Base-by-base conservation (phyloP, 2,888 invertebrate species). In the Tenthredo notha region DNA sequence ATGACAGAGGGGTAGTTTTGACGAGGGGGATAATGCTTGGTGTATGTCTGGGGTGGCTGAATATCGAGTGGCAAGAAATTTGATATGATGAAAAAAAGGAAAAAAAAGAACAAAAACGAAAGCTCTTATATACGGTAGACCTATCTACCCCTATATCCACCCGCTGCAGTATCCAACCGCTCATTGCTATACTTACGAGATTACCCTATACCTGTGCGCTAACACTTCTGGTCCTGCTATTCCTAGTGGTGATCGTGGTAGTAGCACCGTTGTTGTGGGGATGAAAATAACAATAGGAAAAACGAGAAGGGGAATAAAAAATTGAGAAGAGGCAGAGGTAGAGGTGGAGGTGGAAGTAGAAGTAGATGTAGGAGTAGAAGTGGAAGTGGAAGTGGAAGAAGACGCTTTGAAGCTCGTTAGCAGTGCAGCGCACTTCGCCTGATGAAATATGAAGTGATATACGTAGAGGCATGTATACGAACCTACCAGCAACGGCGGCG, bases 361-460 rank as follows among this genome's bases (percentile, higher is more conserved):
- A 21, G 33, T 74, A 10, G 43, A 74, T 21, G 50, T 77, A 15
- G 77, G 54, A 77, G 77, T 77, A 4, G 47, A 75, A 50, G 47
- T 50, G 18, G 54, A 77, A 77, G 77, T 54, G 40, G 77, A 77
- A 77, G 80, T 61, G 61, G 80, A 61, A 58, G 80, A 80, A 58
- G 61, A 80, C 80, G 80, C 80, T 80, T 80, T 80, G 61, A 80
- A 80, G 80, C 80, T 80, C 80, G 80, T 80, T 80, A 80, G 80
- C 80, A 61, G 61, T 37, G 80, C 80, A 80, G 80, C 61, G 80
- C 80, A 80, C 80, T 80, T 80, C 80, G 40, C 58, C 80, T 80
- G 80, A 80, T 80, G 80, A 80, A 80, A 80, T 58, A 80, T 80
- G 58, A 80, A 61, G 80, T 61, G 80, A 80, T 58, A 78, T 61